phyloP scores from a whole-genome alignment of 35 echinoderm and acorn worm species.

The Apostichopus japonicus region DNA sequence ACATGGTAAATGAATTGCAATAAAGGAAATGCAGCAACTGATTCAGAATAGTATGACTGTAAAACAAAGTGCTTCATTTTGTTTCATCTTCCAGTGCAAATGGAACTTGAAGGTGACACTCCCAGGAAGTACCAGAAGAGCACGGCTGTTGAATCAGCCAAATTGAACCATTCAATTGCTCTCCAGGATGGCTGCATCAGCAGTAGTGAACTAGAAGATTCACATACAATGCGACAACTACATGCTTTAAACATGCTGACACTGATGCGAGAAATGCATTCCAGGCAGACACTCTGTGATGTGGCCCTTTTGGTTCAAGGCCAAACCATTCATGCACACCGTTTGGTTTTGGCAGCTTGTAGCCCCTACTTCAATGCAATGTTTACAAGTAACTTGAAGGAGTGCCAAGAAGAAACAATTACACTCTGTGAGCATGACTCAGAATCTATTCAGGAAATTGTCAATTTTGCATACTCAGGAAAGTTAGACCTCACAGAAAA shows the following conservation, averaged over 20 bases:
- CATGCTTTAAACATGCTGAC: constrained; percentile 74
- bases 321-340: constrained; percentile 74
- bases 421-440: constrained; percentile 71
- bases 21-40: no score
- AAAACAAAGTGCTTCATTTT: no score
- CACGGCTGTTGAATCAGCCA: neutral
- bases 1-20: no score
- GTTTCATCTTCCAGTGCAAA: neutral
- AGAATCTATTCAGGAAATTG: constrained; percentile 71
- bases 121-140: constrained; percentile 24
- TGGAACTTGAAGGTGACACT: constrained; percentile 49
- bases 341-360: constrained; percentile 85
- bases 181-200: constrained; percentile 76
- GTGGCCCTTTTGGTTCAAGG: constrained; percentile 78
- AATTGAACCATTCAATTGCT: neutral
- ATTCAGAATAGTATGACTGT: no score
- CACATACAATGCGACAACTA: constrained; percentile 61
- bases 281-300: constrained; percentile 78
- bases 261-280: constrained; percentile 69
- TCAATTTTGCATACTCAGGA: constrained; percentile 88
- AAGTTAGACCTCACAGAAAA: constrained; percentile 77
- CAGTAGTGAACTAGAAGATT: constrained; percentile 80
- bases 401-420: constrained; percentile 75
- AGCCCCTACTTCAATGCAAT: constrained; percentile 98
- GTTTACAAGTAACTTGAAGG: constrained; percentile 91